Evolutionary conservation across 2,888 invertebrate genomes (phyloP), one percentile per base, ranked within the genome.

Genomic region (Melanotus villosus): DNA sequence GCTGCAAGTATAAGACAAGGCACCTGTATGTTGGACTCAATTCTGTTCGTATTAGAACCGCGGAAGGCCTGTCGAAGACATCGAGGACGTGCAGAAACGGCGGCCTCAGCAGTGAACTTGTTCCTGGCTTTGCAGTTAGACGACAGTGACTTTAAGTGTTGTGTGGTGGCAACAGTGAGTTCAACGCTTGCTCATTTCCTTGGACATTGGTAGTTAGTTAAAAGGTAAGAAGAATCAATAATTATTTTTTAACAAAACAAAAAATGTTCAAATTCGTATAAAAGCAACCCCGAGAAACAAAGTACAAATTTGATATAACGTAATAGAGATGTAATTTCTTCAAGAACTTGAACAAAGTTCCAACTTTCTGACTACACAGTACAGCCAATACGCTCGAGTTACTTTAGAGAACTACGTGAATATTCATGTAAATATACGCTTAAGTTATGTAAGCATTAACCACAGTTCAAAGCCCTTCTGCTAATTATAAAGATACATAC

Each of bases 1-100:
- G 77, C 74, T 74, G 78, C 73, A 77, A 76, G 79, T 83, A 83
- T 83, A 83, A 83, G 82, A 81, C 81, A 75, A 77, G 79, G 77
- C 81, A 80, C 81, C 80, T 82, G 83, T 79, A 77, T 73, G 74
- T 75, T 80, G 81, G 76, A 80, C 81, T 81, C 83, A 83, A 82
- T 83, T 82, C 81, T 79, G 77, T 74, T 73, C 73, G 74, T 75
- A 78, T 75, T 73, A 76, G 75, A 78, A 77, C 78, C 76, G 78
- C 79, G 78, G 77, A 78, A 78, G 77, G 76, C 72, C 72, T 70
- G 68, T 59, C 64, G 73, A 75, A 75, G 75, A 72, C 68, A 69
- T 59, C 54, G 69, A 73, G 64, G 69, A 70, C 71, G 68, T 66
- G 67, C 65, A 74, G 64, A 66, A n/a, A 65, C 69, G 67, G 64